Percentiles rank a stretch among this genome's conserved stretches.
These are phyloP conservation scores for Ennomos fuscantarius DNA, from an alignment of 2,888 invertebrate genomes.

Conservation along the genomic window DNA sequence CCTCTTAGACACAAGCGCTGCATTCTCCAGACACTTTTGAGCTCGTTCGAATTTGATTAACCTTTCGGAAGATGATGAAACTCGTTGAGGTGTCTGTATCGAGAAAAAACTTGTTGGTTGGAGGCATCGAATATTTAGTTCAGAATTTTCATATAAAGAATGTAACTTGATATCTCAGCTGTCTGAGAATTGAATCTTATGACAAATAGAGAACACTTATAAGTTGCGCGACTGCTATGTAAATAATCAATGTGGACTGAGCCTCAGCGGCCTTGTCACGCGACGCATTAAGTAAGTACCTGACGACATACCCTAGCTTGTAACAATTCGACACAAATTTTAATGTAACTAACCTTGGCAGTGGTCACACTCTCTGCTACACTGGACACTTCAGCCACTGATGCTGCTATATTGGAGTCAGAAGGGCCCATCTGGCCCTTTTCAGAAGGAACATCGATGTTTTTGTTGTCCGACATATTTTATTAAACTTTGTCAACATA, in stretches of 20 bases:
- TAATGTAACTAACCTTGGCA: slow-evolving; percentile 58
- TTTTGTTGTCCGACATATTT: slow-evolving; percentile 77
- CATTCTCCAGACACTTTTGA: slow-evolving; percentile 81
- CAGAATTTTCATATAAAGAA: background rate
- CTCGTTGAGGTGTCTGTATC: slow-evolving; percentile 54
- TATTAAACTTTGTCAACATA: slow-evolving; percentile 70
- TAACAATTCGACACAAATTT: slow-evolving; percentile 5
- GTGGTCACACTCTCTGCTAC: slow-evolving; percentile 69
- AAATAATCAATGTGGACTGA: slow-evolving; percentile 29
- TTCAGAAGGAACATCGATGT: slow-evolving; percentile 67
- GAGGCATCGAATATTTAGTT: background rate
- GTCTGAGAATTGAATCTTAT: slow-evolving; percentile 7
- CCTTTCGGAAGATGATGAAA: slow-evolving; percentile 70
- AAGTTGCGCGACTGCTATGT: slow-evolving; percentile 20
- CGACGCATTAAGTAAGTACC: slow-evolving; percentile 22
- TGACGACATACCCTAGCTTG: slow-evolving; percentile 15
- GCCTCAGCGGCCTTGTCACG: slow-evolving; percentile 37
- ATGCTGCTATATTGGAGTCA: slow-evolving; percentile 68
- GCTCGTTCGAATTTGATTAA: slow-evolving; percentile 78
- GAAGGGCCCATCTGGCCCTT: slow-evolving; percentile 62
- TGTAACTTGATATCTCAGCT: slow-evolving; percentile 2
- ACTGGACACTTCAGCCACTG: slow-evolving; percentile 65
- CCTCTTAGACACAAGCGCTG: slow-evolving; percentile 78
- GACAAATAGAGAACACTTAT: slow-evolving; percentile 13
- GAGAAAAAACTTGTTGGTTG: background rate